phyloP scores from a whole-genome alignment of 2,888 invertebrate species.

The Hartigia nigra region DNA sequence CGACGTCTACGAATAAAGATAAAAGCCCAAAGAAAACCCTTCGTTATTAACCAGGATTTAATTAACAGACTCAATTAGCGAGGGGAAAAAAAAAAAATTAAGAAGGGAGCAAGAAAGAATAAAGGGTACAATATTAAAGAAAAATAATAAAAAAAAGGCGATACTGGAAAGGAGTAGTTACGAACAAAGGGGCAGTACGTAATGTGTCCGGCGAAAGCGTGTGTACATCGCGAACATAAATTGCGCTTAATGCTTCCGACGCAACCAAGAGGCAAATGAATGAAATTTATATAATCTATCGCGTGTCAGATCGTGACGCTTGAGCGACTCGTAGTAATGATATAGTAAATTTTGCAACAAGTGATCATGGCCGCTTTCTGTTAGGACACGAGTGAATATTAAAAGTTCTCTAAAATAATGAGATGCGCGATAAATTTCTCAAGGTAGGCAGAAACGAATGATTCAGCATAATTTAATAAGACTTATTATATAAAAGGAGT shows the following conservation, averaged over 20 bases:
- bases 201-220: neutral
- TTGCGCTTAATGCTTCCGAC: neutral
- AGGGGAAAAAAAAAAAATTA: neutral
- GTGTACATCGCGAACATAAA: neutral
- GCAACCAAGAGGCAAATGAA: conserved; percentile 12
- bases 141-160: neutral
- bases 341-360: conserved; percentile 19
- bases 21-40: neutral
- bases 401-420: neutral
- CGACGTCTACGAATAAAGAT: neutral
- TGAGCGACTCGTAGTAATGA: conserved; percentile 21
- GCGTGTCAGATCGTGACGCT: conserved; percentile 20
- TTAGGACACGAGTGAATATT: neutral
- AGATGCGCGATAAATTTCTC: neutral
- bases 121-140: neutral
- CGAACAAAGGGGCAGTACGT: neutral
- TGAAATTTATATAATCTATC: conserved; percentile 21
- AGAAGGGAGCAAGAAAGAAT: neutral
- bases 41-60: neutral
- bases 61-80: neutral
- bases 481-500: neutral
- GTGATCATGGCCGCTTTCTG: neutral
- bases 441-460: neutral
- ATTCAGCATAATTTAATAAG: neutral
- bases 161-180: neutral